phyloP scores from a whole-genome alignment of 2,888 invertebrate species.

The Cephus runcator region DNA sequence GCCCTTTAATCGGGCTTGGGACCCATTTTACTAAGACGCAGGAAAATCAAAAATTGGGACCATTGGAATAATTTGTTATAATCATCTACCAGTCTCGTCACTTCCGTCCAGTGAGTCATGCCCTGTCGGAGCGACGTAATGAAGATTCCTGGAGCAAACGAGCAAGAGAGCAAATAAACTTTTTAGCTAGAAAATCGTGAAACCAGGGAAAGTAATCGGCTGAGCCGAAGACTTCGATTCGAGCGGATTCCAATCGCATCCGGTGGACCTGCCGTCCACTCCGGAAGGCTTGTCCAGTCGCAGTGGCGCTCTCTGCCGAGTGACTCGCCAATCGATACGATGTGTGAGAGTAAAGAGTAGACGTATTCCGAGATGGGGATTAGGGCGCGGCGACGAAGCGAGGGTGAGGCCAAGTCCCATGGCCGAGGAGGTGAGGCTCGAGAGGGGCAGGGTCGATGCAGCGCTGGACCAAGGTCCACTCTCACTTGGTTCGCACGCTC shows the following conservation, averaged over 20 bases:
- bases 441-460: constrained; percentile 62
- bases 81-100: not conserved
- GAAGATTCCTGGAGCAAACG: rapidly evolving
- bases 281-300: constrained; percentile 13
- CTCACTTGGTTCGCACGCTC: constrained; percentile 52
- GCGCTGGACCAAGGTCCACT: constrained; percentile 64
- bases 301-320: constrained; percentile 59
- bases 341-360: constrained; percentile 40
- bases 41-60: not conserved
- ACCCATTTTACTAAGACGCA: not conserved
- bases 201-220: not conserved
- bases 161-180: not conserved
- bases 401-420: constrained; percentile 20
- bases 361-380: constrained; percentile 60
- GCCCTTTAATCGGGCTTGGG: constrained; percentile 43
- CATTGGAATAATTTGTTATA: not conserved
- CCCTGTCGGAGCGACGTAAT: not conserved
- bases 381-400: constrained; percentile 60
- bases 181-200: not conserved
- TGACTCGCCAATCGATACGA: constrained; percentile 58
- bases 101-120: not conserved
- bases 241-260: not conserved
- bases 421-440: constrained; percentile 18
- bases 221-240: not conserved
- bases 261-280: not conserved